Base-by-base conservation (phyloP, 2,113 vertebrate genomes). In the Crocuta crocuta region DNA sequence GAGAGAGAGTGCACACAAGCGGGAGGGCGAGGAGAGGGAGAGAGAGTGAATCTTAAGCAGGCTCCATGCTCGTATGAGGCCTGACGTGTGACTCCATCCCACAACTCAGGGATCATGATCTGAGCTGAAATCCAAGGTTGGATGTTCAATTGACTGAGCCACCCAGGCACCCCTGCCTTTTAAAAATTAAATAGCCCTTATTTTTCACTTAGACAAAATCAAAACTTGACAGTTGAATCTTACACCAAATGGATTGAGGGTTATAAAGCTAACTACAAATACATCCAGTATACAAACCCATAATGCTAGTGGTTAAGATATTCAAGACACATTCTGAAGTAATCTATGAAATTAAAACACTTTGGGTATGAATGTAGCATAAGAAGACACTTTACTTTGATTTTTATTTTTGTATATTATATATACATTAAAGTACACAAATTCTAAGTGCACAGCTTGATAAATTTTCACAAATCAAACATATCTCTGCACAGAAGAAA, bases 261-360 rank as follows among this genome's bases (percentile, higher is more conserved):
- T 68, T 91, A 35, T 70, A 70, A 95, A 85, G 68, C 7, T 55
- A 84, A 82, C 31, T 91, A 61, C 15, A 91, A 70, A 79, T 61
- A 95, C 33, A 79, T 33, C 31, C 35, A 92, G 55, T 82, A 74
- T 48, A 88, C 23, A 85, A 28, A 79, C 23, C 28, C 39, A 45
- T 39, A 26, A 33, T 58, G 24, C 58, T 88, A 88, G 39, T 66
- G 74, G 39, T 58, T 58, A 81, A 87, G 65, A 88, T 48, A 53
- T 9, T 92, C 43, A 88, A 87, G 55, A 82, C 15, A 93, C 11
- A 68, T 65, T 35, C 2, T 82, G 11, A 78, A 78, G 28, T 85
- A 80, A 71, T 66, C 28, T 74, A 74, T 55, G 74, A 95, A 66
- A 82, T 83, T 82, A 83, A 65, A 71, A 61, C 81, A 85, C 81